Conservation (phyloP, 1,140 invertebrate genomes). For the Bombus confusus region DNA sequence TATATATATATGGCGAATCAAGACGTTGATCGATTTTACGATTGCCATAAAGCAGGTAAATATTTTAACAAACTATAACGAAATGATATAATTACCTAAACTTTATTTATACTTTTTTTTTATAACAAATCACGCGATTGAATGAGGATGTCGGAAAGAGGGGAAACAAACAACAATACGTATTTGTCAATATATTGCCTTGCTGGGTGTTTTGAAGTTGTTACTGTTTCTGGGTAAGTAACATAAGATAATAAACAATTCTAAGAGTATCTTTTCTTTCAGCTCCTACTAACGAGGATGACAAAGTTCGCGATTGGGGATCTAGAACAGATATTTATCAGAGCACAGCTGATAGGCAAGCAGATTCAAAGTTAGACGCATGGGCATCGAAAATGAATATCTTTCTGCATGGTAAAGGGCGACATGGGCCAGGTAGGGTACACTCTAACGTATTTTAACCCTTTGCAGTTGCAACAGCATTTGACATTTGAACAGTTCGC, state of each 20-base stretch:
- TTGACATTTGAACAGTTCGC: too few species aligned
- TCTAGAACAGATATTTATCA: slow-evolving; percentile 54
- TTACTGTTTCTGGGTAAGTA: neutral
- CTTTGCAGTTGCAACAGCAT: neutral
- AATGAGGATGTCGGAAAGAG: neutral
- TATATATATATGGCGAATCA: neutral
- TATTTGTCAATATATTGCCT: neutral
- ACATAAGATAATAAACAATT: neutral
- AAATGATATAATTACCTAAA: neutral
- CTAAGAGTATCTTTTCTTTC: slow-evolving; percentile 4
- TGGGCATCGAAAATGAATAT: slow-evolving; percentile 64
- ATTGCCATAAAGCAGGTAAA: neutral
- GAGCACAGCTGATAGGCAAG: slow-evolving; percentile 43
- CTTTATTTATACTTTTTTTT: neutral
- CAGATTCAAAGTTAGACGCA: slow-evolving; percentile 59
- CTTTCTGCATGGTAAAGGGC: slow-evolving; percentile 36
- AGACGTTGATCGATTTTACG: neutral
- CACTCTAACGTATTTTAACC: neutral
- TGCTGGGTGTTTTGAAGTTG: slow-evolving; percentile 14
- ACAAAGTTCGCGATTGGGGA: slow-evolving; percentile 55
- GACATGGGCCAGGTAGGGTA: slow-evolving; percentile 47
- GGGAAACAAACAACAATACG: neutral
- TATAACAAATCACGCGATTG: neutral
- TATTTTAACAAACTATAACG: neutral
- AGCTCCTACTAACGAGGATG: slow-evolving; percentile 25